Evolutionary conservation across 2,113 vertebrate genomes (phyloP), one percentile per base, ranked within the genome.

Genomic region (Lamprologus lemairii): DNA sequence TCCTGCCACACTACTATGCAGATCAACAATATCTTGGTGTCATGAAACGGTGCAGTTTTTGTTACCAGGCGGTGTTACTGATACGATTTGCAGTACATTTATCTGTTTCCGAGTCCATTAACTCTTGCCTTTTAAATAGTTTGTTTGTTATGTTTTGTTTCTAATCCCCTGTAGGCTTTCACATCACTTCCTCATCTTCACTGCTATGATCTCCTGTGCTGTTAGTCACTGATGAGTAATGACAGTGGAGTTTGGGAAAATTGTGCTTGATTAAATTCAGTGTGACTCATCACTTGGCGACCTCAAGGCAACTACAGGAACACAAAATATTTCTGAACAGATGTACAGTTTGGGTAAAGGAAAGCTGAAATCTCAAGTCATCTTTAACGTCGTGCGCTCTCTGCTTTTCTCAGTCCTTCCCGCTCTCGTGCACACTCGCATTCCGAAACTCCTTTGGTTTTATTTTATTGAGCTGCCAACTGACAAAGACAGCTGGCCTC

Each of bases 401-500:
- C 45, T 47, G 9, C 42, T 37, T 81, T 82, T 37, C 71, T 31
- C 42, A 14, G 11, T 75, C 49, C 49, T 35, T 17, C 37, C 14
- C 7, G 4, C n/a, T 78, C 49, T 42, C 13, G 21, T 63, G 19
- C 81, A 35, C 45, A 13, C 5, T 65, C 49, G 5, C 31, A 53
- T 49, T 49, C 5, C 68, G 9, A 79, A 47, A 8, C 10, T 60
- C 16, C 23, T 21, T 40, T n/a, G 26, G 28, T 81, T 40, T 78
- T 49, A 49, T 68, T 47, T 71, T 21, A 51, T 71, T 65, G 65
- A 83, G 40, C 83, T 60, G 68, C 51, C 5, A 19, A 75, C 53
- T 45, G 86, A 92, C 90, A 87, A 88, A 80, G 88, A 94, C 88
- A 84, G 51, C 87, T 65, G 63, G 31, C 54, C 28, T 10, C 80